Percentiles rank a stretch among this genome's conserved stretches.
Conservation (phyloP, 2,888 invertebrate genomes). For the Diaphora mendica region DNA sequence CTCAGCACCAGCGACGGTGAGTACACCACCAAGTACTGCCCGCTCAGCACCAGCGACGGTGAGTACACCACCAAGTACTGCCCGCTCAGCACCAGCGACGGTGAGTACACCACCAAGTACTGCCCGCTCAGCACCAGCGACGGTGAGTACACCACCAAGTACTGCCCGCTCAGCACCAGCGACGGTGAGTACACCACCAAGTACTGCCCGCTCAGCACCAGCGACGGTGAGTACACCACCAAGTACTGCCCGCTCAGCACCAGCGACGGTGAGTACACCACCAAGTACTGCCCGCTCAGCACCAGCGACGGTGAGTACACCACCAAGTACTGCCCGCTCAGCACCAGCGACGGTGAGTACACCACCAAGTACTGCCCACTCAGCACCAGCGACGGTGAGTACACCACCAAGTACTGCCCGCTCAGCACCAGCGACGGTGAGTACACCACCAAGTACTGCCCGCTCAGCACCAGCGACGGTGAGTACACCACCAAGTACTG, state of each 20-base stretch:
- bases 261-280: conserved; percentile 73
- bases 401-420: conserved; percentile 90
- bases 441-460: conserved; percentile 87
- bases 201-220: conserved; percentile 85
- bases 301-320: conserved; percentile 76
- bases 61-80: conserved; percentile 88
- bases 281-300: conserved; percentile 88
- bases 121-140: conserved; percentile 76
- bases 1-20: conserved; percentile 69
- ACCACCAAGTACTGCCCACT: conserved; percentile 89
- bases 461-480: conserved; percentile 89
- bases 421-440: conserved; percentile 24
- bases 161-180: conserved; percentile 82
- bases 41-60: conserved; percentile 76
- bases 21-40: conserved; percentile 88
- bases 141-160: conserved; percentile 87
- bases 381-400: conserved; percentile 90
- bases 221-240: conserved; percentile 77
- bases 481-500: conserved; percentile 93
- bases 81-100: conserved; percentile 76
- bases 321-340: conserved; percentile 88
- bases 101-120: conserved; percentile 88
- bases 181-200: conserved; percentile 84
- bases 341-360: conserved; percentile 66
- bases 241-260: conserved; percentile 88